phyloP scores from a whole-genome alignment of 2,888 invertebrate genomes.

The Therioaphis trifolii region DNA sequence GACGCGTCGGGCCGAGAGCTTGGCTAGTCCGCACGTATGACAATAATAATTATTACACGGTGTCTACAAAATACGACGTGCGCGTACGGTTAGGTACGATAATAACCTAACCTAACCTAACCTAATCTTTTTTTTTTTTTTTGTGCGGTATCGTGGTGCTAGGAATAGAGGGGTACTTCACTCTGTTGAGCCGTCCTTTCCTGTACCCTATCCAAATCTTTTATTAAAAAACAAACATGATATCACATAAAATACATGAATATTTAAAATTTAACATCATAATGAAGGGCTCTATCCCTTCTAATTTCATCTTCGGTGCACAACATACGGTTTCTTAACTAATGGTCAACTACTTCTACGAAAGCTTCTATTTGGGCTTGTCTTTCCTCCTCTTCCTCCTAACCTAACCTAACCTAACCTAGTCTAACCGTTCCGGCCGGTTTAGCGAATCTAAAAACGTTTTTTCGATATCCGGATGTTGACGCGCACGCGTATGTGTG shows the following conservation, averaged over 20 bases:
- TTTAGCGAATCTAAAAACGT: slow-evolving; percentile 40
- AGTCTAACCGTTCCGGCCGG: not conserved
- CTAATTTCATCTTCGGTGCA: slow-evolving; percentile 1
- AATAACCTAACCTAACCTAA: no score
- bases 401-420: no score
- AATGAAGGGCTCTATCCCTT: slow-evolving; percentile 1
- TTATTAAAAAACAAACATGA: not conserved
- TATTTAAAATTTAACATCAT: no score
- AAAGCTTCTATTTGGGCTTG: not conserved
- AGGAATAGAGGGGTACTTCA: not conserved
- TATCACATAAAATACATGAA: no score
- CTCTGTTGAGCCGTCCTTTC: not conserved
- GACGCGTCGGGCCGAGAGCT: no score
- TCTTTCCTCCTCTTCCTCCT: not conserved
- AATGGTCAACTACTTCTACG: not conserved
- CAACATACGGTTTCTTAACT: not conserved
- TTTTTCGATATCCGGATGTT: slow-evolving; percentile 44
- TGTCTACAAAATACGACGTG: no score
- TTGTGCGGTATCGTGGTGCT: not conserved
- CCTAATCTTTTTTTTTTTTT: slow-evolving; percentile 7
- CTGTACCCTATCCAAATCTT: not conserved
- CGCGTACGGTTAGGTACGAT: no score
- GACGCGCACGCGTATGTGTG: no score
- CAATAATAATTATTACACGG: no score
- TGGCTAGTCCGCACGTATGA: no score